Evolutionary conservation across 1,140 invertebrate genomes (phyloP), one percentile per base, ranked within the genome.

Genomic region (Brevipalpus yothersi): DNA sequence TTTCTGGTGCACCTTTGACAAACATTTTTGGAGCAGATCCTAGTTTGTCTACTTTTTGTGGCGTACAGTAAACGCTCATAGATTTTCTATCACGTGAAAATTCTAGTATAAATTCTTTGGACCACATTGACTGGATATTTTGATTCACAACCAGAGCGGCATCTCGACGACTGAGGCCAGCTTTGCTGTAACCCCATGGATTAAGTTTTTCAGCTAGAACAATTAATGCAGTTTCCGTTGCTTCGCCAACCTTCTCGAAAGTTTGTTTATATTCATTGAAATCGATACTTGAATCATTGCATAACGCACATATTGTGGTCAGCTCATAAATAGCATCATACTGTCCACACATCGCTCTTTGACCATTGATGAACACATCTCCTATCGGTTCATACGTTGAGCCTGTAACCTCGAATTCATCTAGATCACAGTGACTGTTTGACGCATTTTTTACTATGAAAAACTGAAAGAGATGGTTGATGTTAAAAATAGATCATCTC

Each of bases 81-180:
- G 94, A 98, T 80, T 99, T 99, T 72, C 95, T 83, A 79, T 99
- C 95, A 68, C 95, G 84, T 7, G 93, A 97, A 79, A 99, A 99
- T 71, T 99, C 95, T 58, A 99, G 77, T 15, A 95, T 99, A 76
- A 97, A 97, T 73, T 99, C 93, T 65, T 97, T 97, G 77, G 88
- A 92, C 89, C 91, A 96, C 72, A 93, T 93, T 54, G 86, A 85
- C 71, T 93, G 87, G 68, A 96, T 83, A 69, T 92, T 88, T 59
- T 92, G 85, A 64, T 89, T 82, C 42, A 87, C 86, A 64, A 83
- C 82, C 68, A 94, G 94, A 63, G 94, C 93, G 59, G 83, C 73
- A 53, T 90, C 86, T 68, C 93, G 84, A 63, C 91, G 82, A 70
- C 85, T 88, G 64, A 96, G 75, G 41, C 89, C 89, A 61, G 76